Evolutionary conservation across 2,113 vertebrate species (phyloP).

Genomic region (Otocyon megalotis): DNA sequence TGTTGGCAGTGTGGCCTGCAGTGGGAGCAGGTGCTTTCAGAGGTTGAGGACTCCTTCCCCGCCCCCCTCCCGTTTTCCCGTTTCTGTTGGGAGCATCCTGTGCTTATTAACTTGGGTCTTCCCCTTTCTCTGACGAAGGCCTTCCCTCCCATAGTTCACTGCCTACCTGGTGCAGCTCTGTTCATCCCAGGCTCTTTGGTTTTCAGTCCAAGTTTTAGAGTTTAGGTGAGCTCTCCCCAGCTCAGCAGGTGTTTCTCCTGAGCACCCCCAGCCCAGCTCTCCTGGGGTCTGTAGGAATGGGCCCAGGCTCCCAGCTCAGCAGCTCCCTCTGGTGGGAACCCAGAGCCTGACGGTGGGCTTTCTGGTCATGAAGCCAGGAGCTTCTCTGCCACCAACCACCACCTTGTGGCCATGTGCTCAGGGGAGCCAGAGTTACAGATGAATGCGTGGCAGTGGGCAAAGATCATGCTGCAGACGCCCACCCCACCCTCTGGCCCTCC

Average conservation of each 20-base stretch:
- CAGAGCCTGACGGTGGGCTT: neutral
- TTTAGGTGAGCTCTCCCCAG: neutral
- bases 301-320: slow-evolving; percentile 67
- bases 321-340: slow-evolving; percentile 79
- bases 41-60: too few relatives aligned
- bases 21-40: neutral
- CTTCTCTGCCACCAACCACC: neutral
- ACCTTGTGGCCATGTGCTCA: neutral
- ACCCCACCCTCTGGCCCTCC: neutral
- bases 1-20: neutral
- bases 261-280: neutral
- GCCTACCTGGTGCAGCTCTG: neutral
- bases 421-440: neutral
- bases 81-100: neutral
- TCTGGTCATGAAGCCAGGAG: neutral
- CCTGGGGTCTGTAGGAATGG: neutral
- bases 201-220: neutral
- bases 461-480: neutral
- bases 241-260: too few relatives aligned
- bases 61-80: neutral
- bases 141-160: accelerated
- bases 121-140: neutral
- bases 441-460: neutral
- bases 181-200: neutral
- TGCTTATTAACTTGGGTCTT: neutral